phyloP scores from a whole-genome alignment of 2,113 vertebrate species.

The Chiloscyllium plagiosum region DNA sequence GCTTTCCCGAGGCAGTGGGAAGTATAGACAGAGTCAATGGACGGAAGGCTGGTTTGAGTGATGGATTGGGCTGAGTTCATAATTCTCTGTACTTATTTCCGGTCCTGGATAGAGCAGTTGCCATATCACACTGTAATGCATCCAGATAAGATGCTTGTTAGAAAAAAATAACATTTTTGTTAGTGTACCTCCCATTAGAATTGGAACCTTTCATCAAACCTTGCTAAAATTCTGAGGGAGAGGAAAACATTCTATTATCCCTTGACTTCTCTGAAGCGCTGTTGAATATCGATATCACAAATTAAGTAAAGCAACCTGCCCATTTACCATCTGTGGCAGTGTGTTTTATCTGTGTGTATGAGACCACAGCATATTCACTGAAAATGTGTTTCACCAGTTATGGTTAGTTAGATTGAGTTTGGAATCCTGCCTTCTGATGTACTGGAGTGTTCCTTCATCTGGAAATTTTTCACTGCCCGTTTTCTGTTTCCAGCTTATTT shows the following conservation, averaged over 20 bases:
- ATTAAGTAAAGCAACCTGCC: not conserved
- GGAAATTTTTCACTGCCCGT: not conserved
- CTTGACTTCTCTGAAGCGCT: not conserved
- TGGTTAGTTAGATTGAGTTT: not conserved
- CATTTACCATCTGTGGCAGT: not conserved
- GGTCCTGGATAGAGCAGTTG: no score
- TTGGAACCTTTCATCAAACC: not conserved
- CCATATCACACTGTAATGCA: no score
- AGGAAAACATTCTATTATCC: not conserved
- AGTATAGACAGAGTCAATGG: no score
- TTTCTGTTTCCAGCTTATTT: slow-evolving; percentile 61
- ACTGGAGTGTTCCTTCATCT: not conserved
- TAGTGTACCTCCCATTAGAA: not conserved
- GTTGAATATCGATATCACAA: not conserved
- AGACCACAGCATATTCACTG: not conserved
- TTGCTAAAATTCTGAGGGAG: not conserved
- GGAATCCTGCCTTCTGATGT: not conserved
- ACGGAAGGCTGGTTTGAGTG: no score
- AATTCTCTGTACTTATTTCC: no score
- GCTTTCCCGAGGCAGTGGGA: no score
- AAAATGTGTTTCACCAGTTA: not conserved
- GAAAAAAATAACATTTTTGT: not conserved
- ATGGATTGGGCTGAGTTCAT: no score
- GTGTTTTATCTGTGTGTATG: not conserved
- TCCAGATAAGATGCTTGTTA: no score